Evolutionary conservation across 1,140 invertebrate species (phyloP).

Genomic region (Mercenaria mercenaria): DNA sequence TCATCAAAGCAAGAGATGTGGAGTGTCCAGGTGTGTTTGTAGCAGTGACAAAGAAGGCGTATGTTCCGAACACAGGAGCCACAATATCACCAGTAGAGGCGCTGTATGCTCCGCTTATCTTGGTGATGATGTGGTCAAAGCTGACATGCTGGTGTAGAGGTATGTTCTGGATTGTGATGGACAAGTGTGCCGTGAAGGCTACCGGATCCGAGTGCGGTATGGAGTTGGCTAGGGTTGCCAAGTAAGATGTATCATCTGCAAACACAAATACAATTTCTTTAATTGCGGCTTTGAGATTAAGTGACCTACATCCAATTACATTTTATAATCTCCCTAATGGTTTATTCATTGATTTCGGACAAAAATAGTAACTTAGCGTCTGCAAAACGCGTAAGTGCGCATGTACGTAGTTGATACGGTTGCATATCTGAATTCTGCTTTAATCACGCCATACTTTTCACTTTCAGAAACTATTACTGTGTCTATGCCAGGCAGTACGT

Average conservation of each 20-base stretch:
- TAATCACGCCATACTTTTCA: too few species aligned
- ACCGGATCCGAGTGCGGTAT: not conserved
- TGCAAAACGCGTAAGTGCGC: too few species aligned
- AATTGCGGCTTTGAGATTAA: too few species aligned
- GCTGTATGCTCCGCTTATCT: constrained; percentile 15
- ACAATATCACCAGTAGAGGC: not conserved
- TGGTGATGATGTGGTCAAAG: constrained; percentile 28
- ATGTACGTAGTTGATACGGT: too few species aligned
- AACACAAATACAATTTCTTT: not conserved
- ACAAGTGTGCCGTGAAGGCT: not conserved
- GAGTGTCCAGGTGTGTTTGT: constrained; percentile 22
- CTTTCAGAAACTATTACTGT: too few species aligned
- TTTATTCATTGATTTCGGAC: too few species aligned
- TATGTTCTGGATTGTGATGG: not conserved
- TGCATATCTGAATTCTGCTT: too few species aligned
- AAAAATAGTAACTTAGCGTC: too few species aligned
- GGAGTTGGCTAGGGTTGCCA: not conserved
- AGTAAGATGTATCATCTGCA: not conserved
- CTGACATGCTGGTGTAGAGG: not conserved
- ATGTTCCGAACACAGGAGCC: not conserved
- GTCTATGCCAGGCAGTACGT: too few species aligned
- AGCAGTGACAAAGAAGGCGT: constrained; percentile 17
- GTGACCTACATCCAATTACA: too few species aligned
- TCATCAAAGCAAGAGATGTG: not conserved
- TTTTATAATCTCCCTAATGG: too few species aligned